These are phyloP conservation scores for Cerceris rybyensis DNA, from an alignment of 2,888 invertebrate genomes.

Conservation along the genomic window DNA sequence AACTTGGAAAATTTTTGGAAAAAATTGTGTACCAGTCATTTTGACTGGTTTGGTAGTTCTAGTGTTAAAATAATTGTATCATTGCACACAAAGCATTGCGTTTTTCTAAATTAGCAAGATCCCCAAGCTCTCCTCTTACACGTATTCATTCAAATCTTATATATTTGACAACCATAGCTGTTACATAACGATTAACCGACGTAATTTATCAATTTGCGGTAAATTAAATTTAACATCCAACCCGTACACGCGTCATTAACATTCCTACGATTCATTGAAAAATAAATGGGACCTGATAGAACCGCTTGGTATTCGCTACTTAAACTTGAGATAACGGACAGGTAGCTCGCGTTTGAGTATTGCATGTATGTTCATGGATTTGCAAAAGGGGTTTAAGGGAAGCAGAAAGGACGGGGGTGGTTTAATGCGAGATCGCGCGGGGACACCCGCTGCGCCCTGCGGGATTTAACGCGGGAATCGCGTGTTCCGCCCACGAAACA, in stretches of 20 bases:
- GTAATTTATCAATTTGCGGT: conserved; percentile 59
- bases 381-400: conserved; percentile 35
- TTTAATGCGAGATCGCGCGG: conserved; percentile 77
- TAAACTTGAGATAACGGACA: conserved; percentile 66
- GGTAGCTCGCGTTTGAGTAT: conserved; percentile 54
- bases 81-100: too few species aligned
- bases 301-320: conserved; percentile 13
- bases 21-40: too few species aligned
- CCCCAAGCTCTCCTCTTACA: too few species aligned
- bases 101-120: too few species aligned
- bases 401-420: conserved; percentile 63
- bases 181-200: conserved; percentile 38
- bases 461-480: conserved; percentile 80
- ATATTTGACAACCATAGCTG: background rate
- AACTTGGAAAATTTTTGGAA: too few species aligned
- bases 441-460: conserved; percentile 78
- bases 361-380: conserved; percentile 49
- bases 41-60: too few species aligned
- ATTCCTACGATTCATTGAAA: conserved; percentile 56
- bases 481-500: conserved; percentile 72
- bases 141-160: too few species aligned
- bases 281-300: conserved; percentile 70
- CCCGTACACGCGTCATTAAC: conserved; percentile 63
- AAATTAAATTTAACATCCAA: conserved; percentile 54
- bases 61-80: too few species aligned